A percentile compares a stretch with the other conserved stretches of the same genome.
These are phyloP conservation scores for Drosophila recens DNA, from an alignment of 2,888 invertebrate species.

Conservation along the genomic window DNA sequence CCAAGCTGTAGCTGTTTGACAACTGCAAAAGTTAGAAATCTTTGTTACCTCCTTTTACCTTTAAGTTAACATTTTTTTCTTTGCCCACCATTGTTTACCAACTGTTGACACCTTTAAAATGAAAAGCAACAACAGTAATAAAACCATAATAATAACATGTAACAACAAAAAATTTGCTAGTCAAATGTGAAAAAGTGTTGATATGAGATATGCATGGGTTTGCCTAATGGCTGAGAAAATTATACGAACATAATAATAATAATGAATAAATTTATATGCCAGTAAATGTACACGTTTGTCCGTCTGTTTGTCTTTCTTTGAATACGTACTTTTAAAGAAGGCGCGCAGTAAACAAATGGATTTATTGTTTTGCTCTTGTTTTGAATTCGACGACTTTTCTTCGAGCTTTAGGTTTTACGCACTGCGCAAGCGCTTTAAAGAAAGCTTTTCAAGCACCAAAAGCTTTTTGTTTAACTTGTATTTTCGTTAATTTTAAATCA, in stretches of 20 bases:
- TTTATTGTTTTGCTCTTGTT: not conserved
- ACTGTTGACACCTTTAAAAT: constrained; percentile 71
- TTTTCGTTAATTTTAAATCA: not conserved
- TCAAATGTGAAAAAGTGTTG: constrained; percentile 22
- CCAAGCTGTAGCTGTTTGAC: constrained; percentile 45
- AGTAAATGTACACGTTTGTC: constrained; percentile 1
- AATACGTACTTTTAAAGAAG: not conserved
- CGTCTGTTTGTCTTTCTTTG: not conserved
- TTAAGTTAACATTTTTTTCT: constrained; percentile 6
- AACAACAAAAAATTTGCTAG: constrained; percentile 34
- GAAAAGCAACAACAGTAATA: constrained; percentile 52
- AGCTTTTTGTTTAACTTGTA: not conserved
- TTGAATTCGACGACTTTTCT: constrained; percentile 14
- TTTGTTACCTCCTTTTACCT: constrained; percentile 14
- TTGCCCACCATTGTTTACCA: constrained; percentile 59
- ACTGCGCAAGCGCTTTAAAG: constrained; percentile 13
- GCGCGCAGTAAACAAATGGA: not conserved
- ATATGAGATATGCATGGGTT: constrained; percentile 5
- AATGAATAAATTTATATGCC: constrained; percentile 19
- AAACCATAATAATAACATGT: constrained; percentile 36
- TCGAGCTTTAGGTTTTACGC: constrained; percentile 18
- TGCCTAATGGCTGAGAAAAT: constrained; percentile 47
- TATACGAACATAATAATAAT: constrained; percentile 11
- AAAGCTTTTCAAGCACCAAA: constrained; percentile 4
- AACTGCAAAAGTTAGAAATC: constrained; percentile 57